Evolutionary conservation across 2,797 vertebrate species (phyloP), one percentile per base, ranked within the genome.

Genomic region (Catharus ustulatus): DNA sequence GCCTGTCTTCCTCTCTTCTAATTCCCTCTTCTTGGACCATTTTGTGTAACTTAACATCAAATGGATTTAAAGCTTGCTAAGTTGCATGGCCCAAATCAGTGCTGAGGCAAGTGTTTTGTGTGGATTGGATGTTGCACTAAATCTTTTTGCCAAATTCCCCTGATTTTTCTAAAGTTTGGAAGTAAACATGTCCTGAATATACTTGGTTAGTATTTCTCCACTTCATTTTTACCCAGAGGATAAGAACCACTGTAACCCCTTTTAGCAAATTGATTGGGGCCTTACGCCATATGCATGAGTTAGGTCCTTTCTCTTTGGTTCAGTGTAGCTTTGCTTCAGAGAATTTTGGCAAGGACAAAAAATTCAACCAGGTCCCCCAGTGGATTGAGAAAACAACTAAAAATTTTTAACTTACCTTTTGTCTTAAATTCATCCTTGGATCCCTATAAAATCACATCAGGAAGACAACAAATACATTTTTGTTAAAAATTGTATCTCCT

Each of bases 21-120:
- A 52, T 45, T 85, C 20, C 5, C n/a, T 76, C 46, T 43, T 59
- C 19, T 24, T 54, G 55, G 55, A 61, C 34, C 3, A 21, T 29
- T 46, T n/a, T 29, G 62, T 45, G 7, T 38, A 59, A 36, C 10
- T 51, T 36, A 23, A 45, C 6, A 52, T 16, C 0, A 0, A 68
- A 61, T 0, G 0, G 5, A 13, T 52, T 52, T 52, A 45, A 61
- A 76, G 5, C 4, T 40, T 46, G 23, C 6, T 68, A 14, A 77
- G 7, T 4, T 46, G 40, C 68, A 46, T 15, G 5, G n/a, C 40
- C 16, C 13, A 40, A 46, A 54, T 54, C 21, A 40, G 4, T 40
- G 63, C 46, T 52, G 20, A 34, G 36, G 7, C 5, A 26, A 55
- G 20, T 23, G 6, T 51, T 76, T 46, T 24, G 11, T 45, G 10